Percentiles rank a stretch among this genome's conserved stretches.
Evolutionary conservation across 2,113 vertebrate genomes (phyloP).

Genomic region (Cyprinus carpio): DNA sequence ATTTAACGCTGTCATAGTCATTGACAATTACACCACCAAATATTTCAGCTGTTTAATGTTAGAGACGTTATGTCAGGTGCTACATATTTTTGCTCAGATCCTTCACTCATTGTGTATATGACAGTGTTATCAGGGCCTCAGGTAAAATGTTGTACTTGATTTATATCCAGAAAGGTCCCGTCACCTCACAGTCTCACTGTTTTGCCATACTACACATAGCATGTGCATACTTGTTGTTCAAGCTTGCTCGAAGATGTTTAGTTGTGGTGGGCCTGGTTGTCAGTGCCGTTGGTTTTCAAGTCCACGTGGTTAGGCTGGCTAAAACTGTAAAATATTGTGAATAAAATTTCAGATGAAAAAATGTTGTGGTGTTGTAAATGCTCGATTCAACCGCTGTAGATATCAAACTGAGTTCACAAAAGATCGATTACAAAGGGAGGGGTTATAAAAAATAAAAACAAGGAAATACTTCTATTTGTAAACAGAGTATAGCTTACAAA

Average conservation of each 20-base stretch:
- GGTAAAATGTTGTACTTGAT: conserved; percentile 52
- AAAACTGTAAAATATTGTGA: conserved; percentile 70
- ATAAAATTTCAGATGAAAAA: conserved; percentile 66
- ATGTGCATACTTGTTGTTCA: conserved; percentile 20
- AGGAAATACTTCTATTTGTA: not conserved
- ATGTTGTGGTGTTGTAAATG: not conserved
- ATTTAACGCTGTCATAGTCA: conserved; percentile 41
- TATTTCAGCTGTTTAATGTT: conserved; percentile 24
- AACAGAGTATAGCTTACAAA: not conserved
- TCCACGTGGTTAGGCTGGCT: conserved; percentile 55
- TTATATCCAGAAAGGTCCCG: conserved; percentile 28
- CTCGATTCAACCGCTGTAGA: not conserved
- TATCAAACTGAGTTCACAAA: not conserved
- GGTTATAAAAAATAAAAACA: not conserved
- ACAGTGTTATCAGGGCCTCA: conserved; percentile 53
- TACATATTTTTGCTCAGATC: conserved; percentile 43
- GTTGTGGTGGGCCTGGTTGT: conserved; percentile 27
- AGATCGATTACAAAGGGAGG: not conserved
- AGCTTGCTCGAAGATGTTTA: conserved; percentile 25
- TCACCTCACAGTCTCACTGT: conserved; percentile 12
- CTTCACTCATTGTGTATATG: conserved; percentile 39
- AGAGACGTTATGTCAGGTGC: conserved; percentile 45
- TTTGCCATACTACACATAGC: conserved; percentile 8
- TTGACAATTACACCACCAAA: conserved; percentile 2
- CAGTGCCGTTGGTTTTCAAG: conserved; percentile 34